Conservation (phyloP, 2,113 vertebrate genomes). For the Dipodomys ordii region DNA sequence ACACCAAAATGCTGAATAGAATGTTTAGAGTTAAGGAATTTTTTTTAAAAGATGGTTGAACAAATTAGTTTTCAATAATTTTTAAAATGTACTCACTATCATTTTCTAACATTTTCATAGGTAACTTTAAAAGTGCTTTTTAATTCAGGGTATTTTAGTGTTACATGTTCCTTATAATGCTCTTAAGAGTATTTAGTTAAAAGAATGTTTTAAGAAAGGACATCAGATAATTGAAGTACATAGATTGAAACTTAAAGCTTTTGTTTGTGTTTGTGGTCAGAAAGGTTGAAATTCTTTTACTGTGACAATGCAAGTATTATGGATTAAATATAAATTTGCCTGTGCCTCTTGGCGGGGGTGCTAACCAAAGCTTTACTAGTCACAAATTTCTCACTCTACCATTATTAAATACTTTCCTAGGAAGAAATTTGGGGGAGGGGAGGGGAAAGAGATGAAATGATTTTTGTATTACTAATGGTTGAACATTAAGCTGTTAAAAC, state of each 20-base stretch:
- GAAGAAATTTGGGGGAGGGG: background rate
- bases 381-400: background rate
- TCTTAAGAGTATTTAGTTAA: background rate
- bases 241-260: constrained; percentile 1
- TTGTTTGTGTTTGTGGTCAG: constrained; percentile 9
- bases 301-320: background rate
- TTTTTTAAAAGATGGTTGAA: background rate
- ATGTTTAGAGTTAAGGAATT: constrained; percentile 11
- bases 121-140: background rate
- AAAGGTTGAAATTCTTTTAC: background rate
- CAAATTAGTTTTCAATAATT: background rate
- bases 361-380: background rate
- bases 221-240: background rate
- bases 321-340: background rate
- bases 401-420: background rate
- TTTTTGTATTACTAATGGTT: background rate
- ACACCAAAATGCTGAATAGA: background rate
- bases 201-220: background rate
- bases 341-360: background rate
- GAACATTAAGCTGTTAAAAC: background rate
- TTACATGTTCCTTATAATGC: constrained; percentile 46
- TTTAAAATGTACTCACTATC: background rate
- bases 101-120: constrained; percentile 45
- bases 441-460: background rate
- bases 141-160: constrained; percentile 12